Conservation (phyloP, 2,888 invertebrate species). For the Phymatocera aterrima region DNA sequence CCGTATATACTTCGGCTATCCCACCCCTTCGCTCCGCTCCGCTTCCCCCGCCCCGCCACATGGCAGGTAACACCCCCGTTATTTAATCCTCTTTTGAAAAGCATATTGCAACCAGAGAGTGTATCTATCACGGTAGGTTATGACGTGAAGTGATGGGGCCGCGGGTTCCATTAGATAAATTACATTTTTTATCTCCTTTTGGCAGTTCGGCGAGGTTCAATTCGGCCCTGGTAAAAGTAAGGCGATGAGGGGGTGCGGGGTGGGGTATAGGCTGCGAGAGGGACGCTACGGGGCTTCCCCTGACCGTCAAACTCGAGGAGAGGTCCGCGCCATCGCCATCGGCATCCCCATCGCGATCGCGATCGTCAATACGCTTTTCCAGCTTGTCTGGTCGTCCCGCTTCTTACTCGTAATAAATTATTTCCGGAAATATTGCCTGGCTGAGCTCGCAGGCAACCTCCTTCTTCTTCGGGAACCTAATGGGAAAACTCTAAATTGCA, state of each 20-base stretch:
- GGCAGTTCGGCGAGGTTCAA: conserved; percentile 38
- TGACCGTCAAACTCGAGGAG: not conserved
- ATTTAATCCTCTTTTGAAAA: conserved; percentile 32
- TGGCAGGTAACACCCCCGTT: too few species aligned
- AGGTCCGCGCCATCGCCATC: conserved; percentile 19
- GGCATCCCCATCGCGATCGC: too few species aligned
- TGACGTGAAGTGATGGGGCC: conserved; percentile 41
- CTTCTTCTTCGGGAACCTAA: conserved; percentile 21
- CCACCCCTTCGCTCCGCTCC: too few species aligned
- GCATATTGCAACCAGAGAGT: conserved; percentile 34
- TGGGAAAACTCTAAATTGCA: conserved; percentile 44
- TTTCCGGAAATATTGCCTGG: conserved; percentile 38
- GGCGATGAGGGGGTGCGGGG: not conserved
- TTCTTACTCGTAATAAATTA: conserved; percentile 35
- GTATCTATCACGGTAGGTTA: conserved; percentile 41
- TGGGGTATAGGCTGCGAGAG: too few species aligned
- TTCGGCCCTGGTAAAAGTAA: conserved; percentile 26
- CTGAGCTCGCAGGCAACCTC: conserved; percentile 8
- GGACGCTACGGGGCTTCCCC: too few species aligned
- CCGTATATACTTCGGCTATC: too few species aligned
- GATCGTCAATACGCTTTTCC: conserved; percentile 32
- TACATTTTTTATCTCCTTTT: conserved; percentile 42
- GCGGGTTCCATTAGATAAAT: conserved; percentile 43
- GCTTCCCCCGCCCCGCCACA: too few species aligned
- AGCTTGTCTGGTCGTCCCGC: conserved; percentile 26